These are phyloP conservation scores for Solea senegalensis DNA, from an alignment of 2,113 vertebrate species.

Conservation along the genomic window DNA sequence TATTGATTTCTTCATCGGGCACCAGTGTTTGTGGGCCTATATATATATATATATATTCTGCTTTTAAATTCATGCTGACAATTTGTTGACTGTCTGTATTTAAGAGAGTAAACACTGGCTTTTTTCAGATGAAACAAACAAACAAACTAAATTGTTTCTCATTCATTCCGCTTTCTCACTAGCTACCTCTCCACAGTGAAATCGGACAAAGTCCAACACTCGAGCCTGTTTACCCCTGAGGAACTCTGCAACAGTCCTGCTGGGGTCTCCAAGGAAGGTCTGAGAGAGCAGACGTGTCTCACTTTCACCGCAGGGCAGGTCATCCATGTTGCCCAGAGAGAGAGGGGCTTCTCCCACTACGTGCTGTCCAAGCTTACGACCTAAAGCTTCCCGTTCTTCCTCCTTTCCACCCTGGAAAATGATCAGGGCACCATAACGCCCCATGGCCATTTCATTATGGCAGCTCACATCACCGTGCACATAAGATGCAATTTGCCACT, in stretches of 20 bases:
- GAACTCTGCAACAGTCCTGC: constrained; percentile 86
- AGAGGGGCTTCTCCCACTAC: constrained; percentile 88
- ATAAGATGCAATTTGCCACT: constrained; percentile 87
- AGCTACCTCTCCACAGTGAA: constrained; percentile 86
- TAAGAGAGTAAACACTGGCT: not conserved
- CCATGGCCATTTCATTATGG: constrained; percentile 79
- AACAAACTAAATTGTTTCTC: not conserved
- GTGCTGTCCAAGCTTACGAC: constrained; percentile 88
- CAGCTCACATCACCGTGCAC: constrained; percentile 78
- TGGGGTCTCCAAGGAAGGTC: constrained; percentile 86
- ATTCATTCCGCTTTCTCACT: constrained; percentile 59
- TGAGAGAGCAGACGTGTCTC: constrained; percentile 90
- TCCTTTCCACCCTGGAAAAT: constrained; percentile 81
- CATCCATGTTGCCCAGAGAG: constrained; percentile 86
- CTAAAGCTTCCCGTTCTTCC: constrained; percentile 66
- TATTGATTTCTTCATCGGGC: constrained; percentile 48
- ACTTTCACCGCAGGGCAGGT: constrained; percentile 85
- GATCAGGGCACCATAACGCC: constrained; percentile 88
- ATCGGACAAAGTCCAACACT: constrained; percentile 89
- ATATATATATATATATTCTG: not conserved
- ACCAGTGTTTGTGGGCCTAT: not conserved
- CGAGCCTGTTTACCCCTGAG: constrained; percentile 81
- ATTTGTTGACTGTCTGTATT: constrained; percentile 5
- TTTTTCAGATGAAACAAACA: constrained; percentile 17
- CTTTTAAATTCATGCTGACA: constrained; percentile 33